Conservation (phyloP, 2,113 vertebrate genomes). For the Sprattus sprattus region DNA sequence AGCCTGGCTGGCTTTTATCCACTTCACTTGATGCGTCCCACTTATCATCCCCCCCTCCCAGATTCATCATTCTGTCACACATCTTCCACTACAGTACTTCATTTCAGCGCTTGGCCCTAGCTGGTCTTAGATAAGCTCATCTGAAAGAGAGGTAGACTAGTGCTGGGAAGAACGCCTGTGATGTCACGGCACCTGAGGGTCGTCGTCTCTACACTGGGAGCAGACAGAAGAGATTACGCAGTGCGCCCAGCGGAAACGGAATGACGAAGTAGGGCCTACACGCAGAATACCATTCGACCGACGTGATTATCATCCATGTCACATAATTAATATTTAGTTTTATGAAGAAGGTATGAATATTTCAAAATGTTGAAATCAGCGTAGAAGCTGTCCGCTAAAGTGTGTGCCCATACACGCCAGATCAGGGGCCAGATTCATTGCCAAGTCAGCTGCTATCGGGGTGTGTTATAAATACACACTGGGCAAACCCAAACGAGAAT, state of each 20-base stretch:
- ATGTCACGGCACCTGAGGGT: constrained; percentile 48
- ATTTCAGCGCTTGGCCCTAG: constrained; percentile 21
- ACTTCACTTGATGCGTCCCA: constrained; percentile 29
- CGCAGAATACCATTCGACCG: not conserved
- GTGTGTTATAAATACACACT: not conserved
- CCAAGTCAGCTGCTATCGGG: too few relatives aligned
- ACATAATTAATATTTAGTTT: not conserved
- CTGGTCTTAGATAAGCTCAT: constrained; percentile 47
- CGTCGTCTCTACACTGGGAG: constrained; percentile 12
- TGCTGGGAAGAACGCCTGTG: constrained; percentile 42
- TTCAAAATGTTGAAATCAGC: not conserved
- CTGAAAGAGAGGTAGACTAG: constrained; percentile 53
- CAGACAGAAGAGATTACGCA: constrained; percentile 39
- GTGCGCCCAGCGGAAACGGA: constrained; percentile 33
- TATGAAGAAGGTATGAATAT: not conserved
- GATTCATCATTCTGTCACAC: constrained; percentile 12
- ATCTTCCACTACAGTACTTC: constrained; percentile 23
- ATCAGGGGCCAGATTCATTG: not conserved
- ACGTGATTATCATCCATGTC: not conserved
- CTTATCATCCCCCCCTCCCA: constrained; percentile 17
- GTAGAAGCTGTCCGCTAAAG: not conserved
- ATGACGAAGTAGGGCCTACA: constrained; percentile 33
- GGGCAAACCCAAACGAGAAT: not conserved
- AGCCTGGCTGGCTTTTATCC: constrained; percentile 29
- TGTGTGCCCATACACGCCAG: not conserved